These are phyloP conservation scores for Halictus rubicundus DNA, from an alignment of 1,140 invertebrate species.

Conservation along the genomic window DNA sequence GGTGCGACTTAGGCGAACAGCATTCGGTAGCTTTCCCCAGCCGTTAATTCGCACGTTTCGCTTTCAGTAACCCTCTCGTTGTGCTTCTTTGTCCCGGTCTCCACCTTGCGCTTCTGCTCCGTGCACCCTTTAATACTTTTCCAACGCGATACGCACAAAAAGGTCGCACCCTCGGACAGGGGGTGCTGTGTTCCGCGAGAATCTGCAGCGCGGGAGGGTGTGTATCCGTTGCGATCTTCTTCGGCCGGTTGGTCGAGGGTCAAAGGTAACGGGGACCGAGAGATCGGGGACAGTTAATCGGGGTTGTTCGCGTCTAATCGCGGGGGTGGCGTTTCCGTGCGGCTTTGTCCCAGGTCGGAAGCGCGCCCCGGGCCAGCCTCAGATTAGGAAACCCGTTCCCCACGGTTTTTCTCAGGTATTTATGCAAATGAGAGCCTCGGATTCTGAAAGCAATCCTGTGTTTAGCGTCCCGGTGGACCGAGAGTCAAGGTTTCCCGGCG, in stretches of 20 bases:
- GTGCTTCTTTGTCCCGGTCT: constrained; percentile 21
- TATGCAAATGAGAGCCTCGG: constrained; percentile 41
- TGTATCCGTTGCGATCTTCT: not conserved
- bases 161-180: not conserved
- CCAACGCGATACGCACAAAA: constrained; percentile 21
- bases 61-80: constrained; percentile 50
- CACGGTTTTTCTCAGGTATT: constrained; percentile 43
- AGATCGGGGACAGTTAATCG: constrained; percentile 19
- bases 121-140: constrained; percentile 39
- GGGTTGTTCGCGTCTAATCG: constrained; percentile 17
- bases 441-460: constrained; percentile 49
- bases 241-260: not conserved
- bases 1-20: no score
- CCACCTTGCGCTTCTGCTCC: not conserved
- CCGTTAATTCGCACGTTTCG: constrained; percentile 59
- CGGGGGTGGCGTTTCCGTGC: constrained; percentile 15
- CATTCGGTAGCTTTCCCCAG: not conserved
- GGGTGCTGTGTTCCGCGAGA: constrained; percentile 29
- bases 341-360: constrained; percentile 23
- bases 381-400: constrained; percentile 43
- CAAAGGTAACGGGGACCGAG: constrained; percentile 9
- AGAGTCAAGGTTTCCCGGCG: constrained; percentile 27
- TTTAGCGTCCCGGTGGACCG: constrained; percentile 13
- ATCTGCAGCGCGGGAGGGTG: not conserved
- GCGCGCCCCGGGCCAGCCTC: constrained; percentile 18